A percentile compares a stretch with the other conserved stretches of the same genome.
These are phyloP conservation scores for Hirudo medicinalis DNA, from an alignment of 1,140 invertebrate species.

Conservation along the genomic window DNA sequence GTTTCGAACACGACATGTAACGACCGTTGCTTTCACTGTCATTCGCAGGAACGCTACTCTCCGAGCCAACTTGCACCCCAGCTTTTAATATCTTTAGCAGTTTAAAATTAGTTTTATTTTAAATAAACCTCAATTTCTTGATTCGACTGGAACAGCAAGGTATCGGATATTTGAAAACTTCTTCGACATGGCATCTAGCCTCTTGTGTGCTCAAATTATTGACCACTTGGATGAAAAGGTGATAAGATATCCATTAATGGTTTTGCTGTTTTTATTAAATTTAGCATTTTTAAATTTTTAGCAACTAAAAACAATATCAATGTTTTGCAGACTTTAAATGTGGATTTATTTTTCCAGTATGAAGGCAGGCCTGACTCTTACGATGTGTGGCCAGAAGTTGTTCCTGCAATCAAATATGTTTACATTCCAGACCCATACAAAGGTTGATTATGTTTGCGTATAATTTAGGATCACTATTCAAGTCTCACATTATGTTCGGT, in stretches of 20 bases:
- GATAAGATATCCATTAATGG: no score
- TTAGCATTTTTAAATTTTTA: not conserved
- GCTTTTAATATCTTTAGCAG: no score
- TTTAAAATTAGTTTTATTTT: no score
- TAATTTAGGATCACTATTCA: no score
- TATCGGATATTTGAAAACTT: slow-evolving; percentile 9
- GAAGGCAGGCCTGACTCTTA: not conserved
- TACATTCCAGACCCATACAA: slow-evolving; percentile 2
- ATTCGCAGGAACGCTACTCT: no score
- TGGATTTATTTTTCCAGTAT: not conserved
- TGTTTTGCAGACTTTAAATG: not conserved
- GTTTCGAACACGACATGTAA: no score
- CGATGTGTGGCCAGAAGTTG: slow-evolving; percentile 5
- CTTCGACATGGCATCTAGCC: not conserved
- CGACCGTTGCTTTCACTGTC: no score
- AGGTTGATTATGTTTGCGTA: not conserved
- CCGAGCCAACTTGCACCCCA: no score
- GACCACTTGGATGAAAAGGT: not conserved
- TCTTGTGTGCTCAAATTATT: slow-evolving; percentile 7
- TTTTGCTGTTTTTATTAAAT: not conserved
- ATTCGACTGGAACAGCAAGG: not conserved
- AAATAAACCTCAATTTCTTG: not conserved
- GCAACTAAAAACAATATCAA: not conserved
- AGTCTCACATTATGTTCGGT: no score
- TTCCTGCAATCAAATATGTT: not conserved